Conservation (phyloP, 53 echinoderm and acorn worm genomes). For the Antedon mediterranea region DNA sequence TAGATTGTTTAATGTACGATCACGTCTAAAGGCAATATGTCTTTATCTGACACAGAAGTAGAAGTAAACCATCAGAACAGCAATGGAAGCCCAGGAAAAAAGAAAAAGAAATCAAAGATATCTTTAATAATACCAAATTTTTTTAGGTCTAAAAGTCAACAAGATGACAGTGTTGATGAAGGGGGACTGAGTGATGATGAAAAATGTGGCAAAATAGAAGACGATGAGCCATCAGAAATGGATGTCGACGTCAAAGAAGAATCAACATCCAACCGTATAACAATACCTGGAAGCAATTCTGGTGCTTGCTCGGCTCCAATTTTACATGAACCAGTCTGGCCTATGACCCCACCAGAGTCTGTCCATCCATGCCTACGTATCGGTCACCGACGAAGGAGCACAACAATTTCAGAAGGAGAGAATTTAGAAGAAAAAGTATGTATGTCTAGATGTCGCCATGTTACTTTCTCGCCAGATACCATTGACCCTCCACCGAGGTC, state of each 20-base stretch:
- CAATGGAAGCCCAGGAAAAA: not conserved
- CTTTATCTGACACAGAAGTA: not conserved
- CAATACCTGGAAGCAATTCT: not conserved
- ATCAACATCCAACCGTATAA: not conserved
- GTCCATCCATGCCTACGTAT: not conserved
- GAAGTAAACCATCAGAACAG: not conserved
- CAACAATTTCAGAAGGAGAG: not conserved
- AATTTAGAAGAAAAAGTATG: not conserved
- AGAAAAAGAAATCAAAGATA: not conserved
- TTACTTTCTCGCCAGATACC: constrained; percentile 75
- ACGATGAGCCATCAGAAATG: not conserved
- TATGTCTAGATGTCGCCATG: not conserved
- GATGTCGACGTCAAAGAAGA: not conserved
- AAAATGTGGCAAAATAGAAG: not conserved
- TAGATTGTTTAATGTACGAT: no score
- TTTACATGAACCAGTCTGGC: not conserved
- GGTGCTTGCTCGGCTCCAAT: not conserved
- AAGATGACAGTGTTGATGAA: not conserved
- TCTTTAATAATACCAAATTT: not conserved
- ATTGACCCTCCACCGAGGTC: constrained; percentile 51
- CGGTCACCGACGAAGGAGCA: not conserved
- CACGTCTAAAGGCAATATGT: not conserved
- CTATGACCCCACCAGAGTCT: not conserved
- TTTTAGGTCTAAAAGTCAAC: not conserved
- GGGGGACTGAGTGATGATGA: not conserved